These are phyloP conservation scores for Myotis lucifugus DNA, from an alignment of 2,113 vertebrate species.

Conservation along the genomic window DNA sequence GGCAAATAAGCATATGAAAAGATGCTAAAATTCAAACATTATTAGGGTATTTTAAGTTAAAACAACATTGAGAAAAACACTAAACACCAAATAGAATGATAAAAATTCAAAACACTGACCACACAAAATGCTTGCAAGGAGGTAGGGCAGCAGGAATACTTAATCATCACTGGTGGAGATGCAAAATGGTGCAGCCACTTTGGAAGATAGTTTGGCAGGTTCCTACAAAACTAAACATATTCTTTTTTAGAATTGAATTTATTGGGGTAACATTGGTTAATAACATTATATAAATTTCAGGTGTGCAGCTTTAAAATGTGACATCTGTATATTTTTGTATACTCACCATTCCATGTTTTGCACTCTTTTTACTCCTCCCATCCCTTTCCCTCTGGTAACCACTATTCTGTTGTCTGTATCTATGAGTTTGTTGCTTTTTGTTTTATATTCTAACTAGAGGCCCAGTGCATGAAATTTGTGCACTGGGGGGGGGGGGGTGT, in stretches of 20 bases:
- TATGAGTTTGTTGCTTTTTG: neutral
- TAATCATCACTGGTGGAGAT: too few relatives aligned
- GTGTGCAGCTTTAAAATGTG: neutral
- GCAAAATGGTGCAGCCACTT: neutral
- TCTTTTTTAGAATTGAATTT: neutral
- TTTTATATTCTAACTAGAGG: neutral
- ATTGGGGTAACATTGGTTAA: neutral
- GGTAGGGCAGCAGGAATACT: neutral
- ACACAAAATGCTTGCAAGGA: neutral
- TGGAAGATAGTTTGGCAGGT: neutral
- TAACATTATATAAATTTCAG: neutral
- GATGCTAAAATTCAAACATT: neutral
- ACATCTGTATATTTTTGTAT: neutral
- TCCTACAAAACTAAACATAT: neutral
- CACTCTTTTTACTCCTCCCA: neutral
- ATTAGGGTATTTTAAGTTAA: neutral
- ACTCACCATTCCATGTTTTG: neutral
- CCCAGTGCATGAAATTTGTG: too few relatives aligned
- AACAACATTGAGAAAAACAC: neutral
- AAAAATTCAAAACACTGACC: neutral
- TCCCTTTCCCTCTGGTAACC: neutral
- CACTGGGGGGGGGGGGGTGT: too few relatives aligned
- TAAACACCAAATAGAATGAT: neutral
- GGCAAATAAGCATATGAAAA: neutral
- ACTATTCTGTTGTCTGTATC: neutral